These are phyloP conservation scores for Bombyx mandarina DNA, from an alignment of 1,140 invertebrate species.

Conservation along the genomic window DNA sequence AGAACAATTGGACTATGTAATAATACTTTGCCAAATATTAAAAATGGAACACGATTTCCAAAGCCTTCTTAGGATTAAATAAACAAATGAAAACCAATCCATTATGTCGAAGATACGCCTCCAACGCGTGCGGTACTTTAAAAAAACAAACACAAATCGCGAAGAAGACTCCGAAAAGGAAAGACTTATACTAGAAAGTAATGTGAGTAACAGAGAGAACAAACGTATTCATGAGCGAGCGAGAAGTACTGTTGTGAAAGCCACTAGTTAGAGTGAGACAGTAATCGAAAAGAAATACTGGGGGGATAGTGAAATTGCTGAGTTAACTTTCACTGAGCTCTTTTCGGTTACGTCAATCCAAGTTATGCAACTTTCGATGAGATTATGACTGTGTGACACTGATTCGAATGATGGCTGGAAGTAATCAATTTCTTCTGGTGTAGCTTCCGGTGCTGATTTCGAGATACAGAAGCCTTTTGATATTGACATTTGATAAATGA, in stretches of 20 bases:
- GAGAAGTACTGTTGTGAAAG: constrained; percentile 22
- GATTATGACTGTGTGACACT: constrained; percentile 60
- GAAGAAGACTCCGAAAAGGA: constrained; percentile 41
- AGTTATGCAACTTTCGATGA: constrained; percentile 46
- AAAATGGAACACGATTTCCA: too few relatives aligned
- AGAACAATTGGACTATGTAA: too few relatives aligned
- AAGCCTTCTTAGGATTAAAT: too few relatives aligned
- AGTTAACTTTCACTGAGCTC: constrained; percentile 63
- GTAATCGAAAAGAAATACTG: constrained; percentile 36
- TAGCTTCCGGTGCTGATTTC: constrained; percentile 34
- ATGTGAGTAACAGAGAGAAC: constrained; percentile 25
- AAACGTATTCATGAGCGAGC: constrained; percentile 20
- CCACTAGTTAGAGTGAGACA: constrained; percentile 28
- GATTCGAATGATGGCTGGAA: constrained; percentile 53
- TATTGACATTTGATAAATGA: constrained; percentile 3
- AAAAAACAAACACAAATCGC: constrained; percentile 44
- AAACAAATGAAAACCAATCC: constrained; percentile 31
- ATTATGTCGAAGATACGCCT: constrained; percentile 45
- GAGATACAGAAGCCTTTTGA: constrained; percentile 4
- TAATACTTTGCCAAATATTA: too few relatives aligned
- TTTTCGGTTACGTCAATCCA: constrained; percentile 59
- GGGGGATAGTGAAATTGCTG: constrained; percentile 51
- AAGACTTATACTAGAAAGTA: constrained; percentile 22
- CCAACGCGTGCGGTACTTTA: constrained; percentile 43
- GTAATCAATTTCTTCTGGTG: constrained; percentile 38